A percentile compares a stretch with the other conserved stretches of the same genome.
These are phyloP conservation scores for Thymelicus acteon DNA, from an alignment of 2,888 invertebrate species.

Conservation along the genomic window DNA sequence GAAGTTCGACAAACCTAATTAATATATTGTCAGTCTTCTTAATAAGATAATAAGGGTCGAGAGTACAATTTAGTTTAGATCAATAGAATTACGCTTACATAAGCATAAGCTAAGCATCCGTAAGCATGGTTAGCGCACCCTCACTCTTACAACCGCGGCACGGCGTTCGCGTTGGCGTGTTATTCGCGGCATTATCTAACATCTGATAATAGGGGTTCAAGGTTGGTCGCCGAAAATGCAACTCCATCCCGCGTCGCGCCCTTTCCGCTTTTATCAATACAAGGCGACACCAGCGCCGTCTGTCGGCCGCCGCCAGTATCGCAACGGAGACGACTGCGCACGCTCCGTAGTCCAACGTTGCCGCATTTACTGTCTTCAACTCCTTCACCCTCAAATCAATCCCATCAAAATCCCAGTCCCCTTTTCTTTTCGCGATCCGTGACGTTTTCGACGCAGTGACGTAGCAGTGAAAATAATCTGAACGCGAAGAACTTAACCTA, in stretches of 20 bases:
- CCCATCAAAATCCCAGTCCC: slow-evolving; percentile 57
- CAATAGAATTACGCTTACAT: neutral
- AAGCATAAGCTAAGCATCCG: neutral
- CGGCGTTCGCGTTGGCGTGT: neutral
- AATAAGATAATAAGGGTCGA: neutral
- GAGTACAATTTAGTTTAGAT: neutral
- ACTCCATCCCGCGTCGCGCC: slow-evolving; percentile 54
- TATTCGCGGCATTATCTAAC: slow-evolving; percentile 62
- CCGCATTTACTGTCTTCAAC: slow-evolving; percentile 63
- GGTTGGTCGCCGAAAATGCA: slow-evolving; percentile 69
- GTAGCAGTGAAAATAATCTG: slow-evolving; percentile 14
- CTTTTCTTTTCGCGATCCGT: slow-evolving; percentile 47
- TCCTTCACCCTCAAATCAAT: slow-evolving; percentile 67
- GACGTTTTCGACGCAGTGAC: slow-evolving; percentile 28
- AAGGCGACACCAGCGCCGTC: slow-evolving; percentile 67
- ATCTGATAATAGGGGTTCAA: slow-evolving; percentile 76
- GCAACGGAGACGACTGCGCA: slow-evolving; percentile 71
- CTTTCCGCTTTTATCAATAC: slow-evolving; percentile 81
- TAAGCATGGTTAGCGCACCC: neutral
- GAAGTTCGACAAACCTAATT: too few species aligned
- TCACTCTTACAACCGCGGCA: neutral
- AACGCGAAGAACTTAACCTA: slow-evolving; percentile 52
- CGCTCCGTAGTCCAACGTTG: slow-evolving; percentile 70
- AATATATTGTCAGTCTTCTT: neutral
- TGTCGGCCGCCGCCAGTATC: slow-evolving; percentile 67